A percentile compares a stretch with the other conserved stretches of the same genome.
Conservation (phyloP, 1,140 invertebrate genomes). For the Drosophila bipectinata region DNA sequence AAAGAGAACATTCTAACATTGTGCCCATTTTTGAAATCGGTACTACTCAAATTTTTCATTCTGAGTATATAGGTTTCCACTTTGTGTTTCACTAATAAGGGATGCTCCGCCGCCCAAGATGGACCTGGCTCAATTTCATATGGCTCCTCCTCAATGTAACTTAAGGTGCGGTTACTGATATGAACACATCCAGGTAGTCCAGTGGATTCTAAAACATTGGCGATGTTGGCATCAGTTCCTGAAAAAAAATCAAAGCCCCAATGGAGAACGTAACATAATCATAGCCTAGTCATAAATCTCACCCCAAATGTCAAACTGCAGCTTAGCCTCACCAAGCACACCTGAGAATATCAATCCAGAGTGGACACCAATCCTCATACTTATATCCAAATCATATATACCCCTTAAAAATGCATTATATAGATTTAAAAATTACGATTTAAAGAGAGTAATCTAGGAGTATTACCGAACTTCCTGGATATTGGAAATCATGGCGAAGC, state of each 20-base stretch:
- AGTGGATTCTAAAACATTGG: slow-evolving; percentile 96
- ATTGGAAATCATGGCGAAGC: slow-evolving; percentile 94
- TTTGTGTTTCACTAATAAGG: slow-evolving; percentile 87
- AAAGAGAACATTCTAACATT: background rate
- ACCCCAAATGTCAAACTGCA: slow-evolving; percentile 99
- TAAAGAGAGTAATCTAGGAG: background rate
- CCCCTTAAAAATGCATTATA: slow-evolving; percentile 86
- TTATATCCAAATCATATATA: slow-evolving; percentile 90
- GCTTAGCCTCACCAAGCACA: slow-evolving; percentile 94
- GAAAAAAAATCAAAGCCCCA: slow-evolving; percentile 74
- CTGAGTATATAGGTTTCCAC: slow-evolving; percentile 90
- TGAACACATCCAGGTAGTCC: slow-evolving; percentile 94
- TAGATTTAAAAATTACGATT: background rate
- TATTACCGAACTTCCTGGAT: slow-evolving; percentile 89
- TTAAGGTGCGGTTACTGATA: slow-evolving; percentile 90
- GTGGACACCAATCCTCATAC: slow-evolving; percentile 98
- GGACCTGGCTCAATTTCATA: slow-evolving; percentile 85
- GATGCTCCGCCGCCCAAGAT: slow-evolving; percentile 87
- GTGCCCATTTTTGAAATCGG: no score
- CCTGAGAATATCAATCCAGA: slow-evolving; percentile 95
- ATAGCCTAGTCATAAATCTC: slow-evolving; percentile 84
- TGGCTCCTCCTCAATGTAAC: slow-evolving; percentile 86
- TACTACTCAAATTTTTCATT: slow-evolving; percentile 85
- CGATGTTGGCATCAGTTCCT: slow-evolving; percentile 92
- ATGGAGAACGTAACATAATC: slow-evolving; percentile 79